Conservation (phyloP, 2,888 invertebrate species). For the Hypomecis atomaria region DNA sequence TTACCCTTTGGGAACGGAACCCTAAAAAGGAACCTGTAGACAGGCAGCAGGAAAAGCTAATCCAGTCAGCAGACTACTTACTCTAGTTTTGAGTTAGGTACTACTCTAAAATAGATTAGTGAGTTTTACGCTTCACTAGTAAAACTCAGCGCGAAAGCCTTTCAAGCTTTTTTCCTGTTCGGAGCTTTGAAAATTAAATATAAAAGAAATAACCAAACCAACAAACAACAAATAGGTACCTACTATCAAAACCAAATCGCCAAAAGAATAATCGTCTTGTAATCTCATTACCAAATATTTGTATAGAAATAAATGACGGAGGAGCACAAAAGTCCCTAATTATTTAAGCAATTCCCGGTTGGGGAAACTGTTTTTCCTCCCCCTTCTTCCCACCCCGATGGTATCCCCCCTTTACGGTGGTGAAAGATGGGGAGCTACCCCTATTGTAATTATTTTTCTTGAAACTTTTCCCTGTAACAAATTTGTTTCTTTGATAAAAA, state of each 20-base stretch:
- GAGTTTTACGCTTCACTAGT: too few species aligned
- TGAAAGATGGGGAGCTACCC: slow-evolving; percentile 61
- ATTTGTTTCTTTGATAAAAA: slow-evolving; percentile 62
- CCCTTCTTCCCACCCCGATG: neutral
- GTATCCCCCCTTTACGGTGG: slow-evolving; percentile 39
- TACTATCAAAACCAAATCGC: slow-evolving; percentile 45
- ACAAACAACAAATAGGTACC: too few species aligned
- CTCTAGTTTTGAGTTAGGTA: too few species aligned
- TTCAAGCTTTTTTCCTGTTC: too few species aligned
- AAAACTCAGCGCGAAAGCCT: too few species aligned
- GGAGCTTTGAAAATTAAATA: too few species aligned
- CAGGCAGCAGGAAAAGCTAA: too few species aligned
- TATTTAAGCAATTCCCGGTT: slow-evolving; percentile 71
- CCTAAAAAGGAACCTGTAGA: too few species aligned
- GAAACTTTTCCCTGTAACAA: slow-evolving; percentile 65
- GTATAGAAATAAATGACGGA: slow-evolving; percentile 54
- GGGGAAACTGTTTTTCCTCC: slow-evolving; percentile 47
- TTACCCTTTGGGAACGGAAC: too few species aligned
- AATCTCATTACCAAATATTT: slow-evolving; percentile 77
- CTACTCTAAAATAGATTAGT: too few species aligned
- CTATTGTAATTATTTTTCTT: slow-evolving; percentile 80
- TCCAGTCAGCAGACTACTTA: too few species aligned
- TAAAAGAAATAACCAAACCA: too few species aligned
- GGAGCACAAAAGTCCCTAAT: slow-evolving; percentile 61
- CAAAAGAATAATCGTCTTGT: slow-evolving; percentile 64